Base-by-base conservation (phyloP, 2,113 vertebrate genomes). In the Cervus canadensis region DNA sequence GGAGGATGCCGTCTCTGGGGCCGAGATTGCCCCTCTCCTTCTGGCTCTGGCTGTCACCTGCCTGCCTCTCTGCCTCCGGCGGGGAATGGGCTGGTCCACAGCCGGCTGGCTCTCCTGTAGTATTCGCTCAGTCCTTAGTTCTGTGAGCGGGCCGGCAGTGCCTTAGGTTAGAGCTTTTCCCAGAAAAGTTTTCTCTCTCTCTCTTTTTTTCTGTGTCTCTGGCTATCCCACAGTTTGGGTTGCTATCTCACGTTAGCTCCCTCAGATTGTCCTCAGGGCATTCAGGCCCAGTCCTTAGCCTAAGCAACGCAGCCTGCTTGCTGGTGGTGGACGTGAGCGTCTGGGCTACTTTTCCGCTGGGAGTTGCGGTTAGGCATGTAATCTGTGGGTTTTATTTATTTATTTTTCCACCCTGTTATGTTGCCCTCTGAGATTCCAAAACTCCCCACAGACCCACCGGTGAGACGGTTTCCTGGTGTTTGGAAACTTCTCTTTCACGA, bases 81-180 rank as follows among this genome's bases (percentile, higher is more conserved):
- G n/a, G 17, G 9, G 19, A 19, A 12, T 71, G n/a, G 67, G 19
- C 64, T 5, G 17, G n/a, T 71, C n/a, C n/a, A 8, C 9, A 67
- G 33, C 64, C 8, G 1, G 9, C 17, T 36, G 23, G 64, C n/a
- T 71, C 9, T 67, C 8, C 64, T 36, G 19, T 36, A 4, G n/a
- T 36, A 36, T 36, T 71, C 9, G 36, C 64, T 71, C n/a, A 71
- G 64, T 36, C n/a, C 19, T 71, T 23, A 23, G 64, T 71, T 71
- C n/a, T 36, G 9, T 12, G n/a, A 71, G 64, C 2, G 0, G 62
- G 64, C n/a, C 0, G 1, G 64, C 64, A 71, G 19, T 71, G n/a
- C 19, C n/a, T 71, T 71, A 71, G n/a, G n/a, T 36, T 71, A 71
- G 64, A 71, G 64, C 64, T 71, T 36, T 67, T 5, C 17, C 36